Conservation (phyloP, 2,888 invertebrate genomes). For the Thecocarcelia acutangulata region DNA sequence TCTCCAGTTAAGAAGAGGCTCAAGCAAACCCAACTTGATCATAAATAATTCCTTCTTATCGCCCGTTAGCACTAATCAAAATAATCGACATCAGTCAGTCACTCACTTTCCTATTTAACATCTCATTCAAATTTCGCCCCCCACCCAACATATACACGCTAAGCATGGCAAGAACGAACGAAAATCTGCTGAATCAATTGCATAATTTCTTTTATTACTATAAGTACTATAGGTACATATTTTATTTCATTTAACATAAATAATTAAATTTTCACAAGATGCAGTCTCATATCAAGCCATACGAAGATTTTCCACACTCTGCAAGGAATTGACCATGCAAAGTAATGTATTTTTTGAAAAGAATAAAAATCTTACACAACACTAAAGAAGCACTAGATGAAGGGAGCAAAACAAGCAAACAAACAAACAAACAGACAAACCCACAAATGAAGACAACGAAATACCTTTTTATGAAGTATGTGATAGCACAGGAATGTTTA, state of each 20-base stretch:
- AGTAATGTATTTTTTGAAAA: constrained; percentile 80
- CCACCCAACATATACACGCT: constrained; percentile 16
- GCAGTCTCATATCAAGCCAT: constrained; percentile 77
- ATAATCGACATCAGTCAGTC: constrained; percentile 1
- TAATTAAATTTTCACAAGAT: constrained; percentile 56
- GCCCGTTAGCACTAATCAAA: constrained; percentile 29
- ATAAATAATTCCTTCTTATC: constrained; percentile 28
- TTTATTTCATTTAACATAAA: not conserved
- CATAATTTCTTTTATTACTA: not conserved
- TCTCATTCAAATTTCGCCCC: constrained; percentile 11
- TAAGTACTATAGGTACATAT: too few relatives aligned
- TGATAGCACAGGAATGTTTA: constrained; percentile 44
- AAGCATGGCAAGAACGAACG: constrained; percentile 20
- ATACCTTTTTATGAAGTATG: constrained; percentile 60
- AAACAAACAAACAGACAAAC: too few relatives aligned
- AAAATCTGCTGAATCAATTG: constrained; percentile 2
- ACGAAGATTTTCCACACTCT: constrained; percentile 80
- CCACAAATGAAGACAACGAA: constrained; percentile 51
- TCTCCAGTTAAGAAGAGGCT: constrained; percentile 55
- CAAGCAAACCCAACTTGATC: constrained; percentile 48
- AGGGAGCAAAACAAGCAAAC: not conserved
- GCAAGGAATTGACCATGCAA: constrained; percentile 80
- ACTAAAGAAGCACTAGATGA: constrained; percentile 66
- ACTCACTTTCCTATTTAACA: not conserved
- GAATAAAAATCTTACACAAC: constrained; percentile 77